phyloP scores from a whole-genome alignment of 2,888 invertebrate species.

The Cerceris ruficornis region DNA sequence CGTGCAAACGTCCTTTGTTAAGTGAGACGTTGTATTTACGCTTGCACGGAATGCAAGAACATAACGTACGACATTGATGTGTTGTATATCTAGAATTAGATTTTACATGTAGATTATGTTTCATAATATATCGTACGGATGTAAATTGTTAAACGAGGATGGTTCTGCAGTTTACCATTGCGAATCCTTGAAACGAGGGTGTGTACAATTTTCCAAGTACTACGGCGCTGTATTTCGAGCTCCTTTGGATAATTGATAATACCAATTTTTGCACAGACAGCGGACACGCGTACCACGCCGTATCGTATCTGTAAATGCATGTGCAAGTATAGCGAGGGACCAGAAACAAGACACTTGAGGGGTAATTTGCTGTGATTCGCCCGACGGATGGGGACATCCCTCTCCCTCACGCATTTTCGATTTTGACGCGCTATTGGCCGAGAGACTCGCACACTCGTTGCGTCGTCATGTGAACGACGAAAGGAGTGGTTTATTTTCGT shows the following conservation, averaged over 20 bases:
- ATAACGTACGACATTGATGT: conserved; percentile 18
- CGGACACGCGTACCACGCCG: conserved; percentile 19
- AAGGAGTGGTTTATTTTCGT: too few species aligned
- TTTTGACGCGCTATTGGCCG: too few species aligned
- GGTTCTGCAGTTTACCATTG: conserved; percentile 14
- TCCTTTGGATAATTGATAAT: conserved; percentile 8
- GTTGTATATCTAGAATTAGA: conserved; percentile 13
- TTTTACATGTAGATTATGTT: background rate
- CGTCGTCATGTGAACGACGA: too few species aligned
- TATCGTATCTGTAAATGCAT: conserved; percentile 17
- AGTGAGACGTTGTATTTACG: background rate
- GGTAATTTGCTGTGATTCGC: too few species aligned
- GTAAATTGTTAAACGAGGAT: too few species aligned
- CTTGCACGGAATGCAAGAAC: conserved; percentile 5
- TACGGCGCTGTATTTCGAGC: background rate
- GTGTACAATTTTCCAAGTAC: background rate
- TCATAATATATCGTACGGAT: too few species aligned
- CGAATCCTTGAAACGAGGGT: conserved; percentile 1
- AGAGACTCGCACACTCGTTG: too few species aligned
- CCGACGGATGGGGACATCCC: too few species aligned
- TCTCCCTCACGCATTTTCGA: too few species aligned
- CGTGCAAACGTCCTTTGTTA: background rate
- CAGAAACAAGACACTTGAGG: too few species aligned
- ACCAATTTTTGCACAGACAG: conserved; percentile 14
- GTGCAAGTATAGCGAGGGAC: too few species aligned